Evolutionary conservation across 2,888 invertebrate species (phyloP).

Genomic region (Linnaemya vulpina): DNA sequence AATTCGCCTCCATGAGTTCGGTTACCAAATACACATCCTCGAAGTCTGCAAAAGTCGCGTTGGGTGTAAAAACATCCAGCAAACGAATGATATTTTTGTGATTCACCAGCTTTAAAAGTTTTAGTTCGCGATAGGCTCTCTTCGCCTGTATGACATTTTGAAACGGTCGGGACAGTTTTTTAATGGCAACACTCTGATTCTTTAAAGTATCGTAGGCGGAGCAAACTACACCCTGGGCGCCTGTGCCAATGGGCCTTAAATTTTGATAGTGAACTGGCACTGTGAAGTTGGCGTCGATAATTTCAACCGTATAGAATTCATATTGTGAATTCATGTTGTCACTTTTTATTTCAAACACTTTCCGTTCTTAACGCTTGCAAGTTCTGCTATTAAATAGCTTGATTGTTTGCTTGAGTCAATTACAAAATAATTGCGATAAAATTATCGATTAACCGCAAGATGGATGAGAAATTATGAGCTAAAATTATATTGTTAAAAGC

Average conservation of each 20-base stretch:
- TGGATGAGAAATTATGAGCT: conserved; percentile 4
- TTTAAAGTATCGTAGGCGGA: conserved; percentile 98
- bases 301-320: conserved; percentile 42
- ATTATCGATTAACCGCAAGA: conserved; percentile 17
- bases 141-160: conserved; percentile 99
- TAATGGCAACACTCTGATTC: conserved; percentile 98
- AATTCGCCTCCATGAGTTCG: conserved; percentile 99
- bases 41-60: conserved; percentile 97
- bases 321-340: background rate
- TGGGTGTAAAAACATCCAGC: conserved; percentile 99
- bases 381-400: background rate
- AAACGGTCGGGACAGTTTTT: conserved; percentile 99
- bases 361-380: background rate
- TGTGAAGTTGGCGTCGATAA: conserved; percentile 47
- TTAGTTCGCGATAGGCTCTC: conserved; percentile 99
- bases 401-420: conserved; percentile 6
- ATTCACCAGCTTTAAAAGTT: conserved; percentile 99
- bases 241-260: conserved; percentile 47
- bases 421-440: background rate
- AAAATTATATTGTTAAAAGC: background rate
- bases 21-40: conserved; percentile 99
- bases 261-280: conserved; percentile 57
- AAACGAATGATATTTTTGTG: conserved; percentile 99
- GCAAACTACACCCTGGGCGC: conserved; percentile 81
- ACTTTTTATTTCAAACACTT: background rate